These are phyloP conservation scores for Drosophila sucinea DNA, from an alignment of 1,140 invertebrate species.

Conservation along the genomic window DNA sequence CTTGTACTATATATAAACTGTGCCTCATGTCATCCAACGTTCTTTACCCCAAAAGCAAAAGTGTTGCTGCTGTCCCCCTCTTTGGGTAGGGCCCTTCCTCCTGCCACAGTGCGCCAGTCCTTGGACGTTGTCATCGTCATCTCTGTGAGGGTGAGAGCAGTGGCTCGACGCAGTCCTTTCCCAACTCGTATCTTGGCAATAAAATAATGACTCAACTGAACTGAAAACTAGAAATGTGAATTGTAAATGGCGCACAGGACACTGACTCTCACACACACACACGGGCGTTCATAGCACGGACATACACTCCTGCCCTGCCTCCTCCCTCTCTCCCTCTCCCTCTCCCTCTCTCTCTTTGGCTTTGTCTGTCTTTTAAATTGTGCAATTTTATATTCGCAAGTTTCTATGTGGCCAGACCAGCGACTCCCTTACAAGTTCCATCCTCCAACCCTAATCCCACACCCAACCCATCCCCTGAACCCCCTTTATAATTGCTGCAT, in stretches of 20 bases:
- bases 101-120: constrained; percentile 29
- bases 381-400: constrained; percentile 81
- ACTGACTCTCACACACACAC: constrained; percentile 38
- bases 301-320: background rate
- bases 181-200: constrained; percentile 75
- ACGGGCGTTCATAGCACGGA: constrained; percentile 29
- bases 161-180: constrained; percentile 54
- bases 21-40: constrained; percentile 22
- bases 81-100: background rate
- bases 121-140: constrained; percentile 56
- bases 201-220: constrained; percentile 82
- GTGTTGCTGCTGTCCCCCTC: constrained; percentile 49
- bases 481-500: constrained; percentile 68
- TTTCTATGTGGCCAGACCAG: constrained; percentile 59
- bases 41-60: constrained; percentile 64
- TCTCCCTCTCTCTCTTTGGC: background rate
- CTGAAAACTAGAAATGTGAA: constrained; percentile 82
- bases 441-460: background rate
- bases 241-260: constrained; percentile 77
- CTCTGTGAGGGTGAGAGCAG: constrained; percentile 13
- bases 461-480: constrained; percentile 1
- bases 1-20: constrained; percentile 19
- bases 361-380: constrained; percentile 73
- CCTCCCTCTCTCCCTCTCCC: background rate
- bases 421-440: constrained; percentile 3